A percentile compares a stretch with the other conserved stretches of the same genome.
These are phyloP conservation scores for Drosophila pseudoobscura DNA, from an alignment of 1,140 invertebrate species.

Conservation along the genomic window DNA sequence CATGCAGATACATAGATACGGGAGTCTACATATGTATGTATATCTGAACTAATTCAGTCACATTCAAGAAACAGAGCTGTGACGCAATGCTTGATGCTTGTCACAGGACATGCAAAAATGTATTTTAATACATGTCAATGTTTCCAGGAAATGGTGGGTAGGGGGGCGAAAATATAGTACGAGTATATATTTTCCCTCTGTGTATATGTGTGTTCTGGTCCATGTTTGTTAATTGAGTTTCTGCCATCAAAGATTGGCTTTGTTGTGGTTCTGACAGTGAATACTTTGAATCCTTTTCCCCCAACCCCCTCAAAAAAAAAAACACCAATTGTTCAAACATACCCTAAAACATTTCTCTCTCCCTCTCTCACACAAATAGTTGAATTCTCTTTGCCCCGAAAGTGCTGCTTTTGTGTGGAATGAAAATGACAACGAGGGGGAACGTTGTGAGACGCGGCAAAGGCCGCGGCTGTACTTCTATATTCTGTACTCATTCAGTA, in stretches of 20 bases:
- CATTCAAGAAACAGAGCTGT: slow-evolving; percentile 18
- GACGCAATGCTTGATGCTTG: slow-evolving; percentile 18
- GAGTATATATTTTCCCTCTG: background rate
- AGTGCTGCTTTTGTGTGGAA: too few species aligned
- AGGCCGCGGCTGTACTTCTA: too few species aligned
- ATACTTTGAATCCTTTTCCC: background rate
- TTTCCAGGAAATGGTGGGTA: background rate
- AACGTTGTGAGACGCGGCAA: too few species aligned
- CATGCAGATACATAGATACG: background rate
- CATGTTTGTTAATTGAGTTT: slow-evolving; percentile 41
- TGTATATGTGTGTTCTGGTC: slow-evolving; percentile 12
- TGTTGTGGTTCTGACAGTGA: slow-evolving; percentile 47
- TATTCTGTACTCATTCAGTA: too few species aligned
- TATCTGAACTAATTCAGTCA: slow-evolving; percentile 13
- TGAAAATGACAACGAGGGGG: too few species aligned
- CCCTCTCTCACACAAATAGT: too few species aligned
- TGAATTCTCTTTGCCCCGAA: too few species aligned
- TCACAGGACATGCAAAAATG: slow-evolving; percentile 41
- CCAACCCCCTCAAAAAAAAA: background rate
- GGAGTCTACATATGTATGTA: too few species aligned
- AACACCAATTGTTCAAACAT: background rate
- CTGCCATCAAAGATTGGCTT: slow-evolving; percentile 39
- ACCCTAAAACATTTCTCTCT: background rate
- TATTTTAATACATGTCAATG: slow-evolving; percentile 48
- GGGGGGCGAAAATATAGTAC: background rate